Evolutionary conservation across 2,888 invertebrate genomes (phyloP), one percentile per base, ranked within the genome.

Genomic region (Lithosia quadra): DNA sequence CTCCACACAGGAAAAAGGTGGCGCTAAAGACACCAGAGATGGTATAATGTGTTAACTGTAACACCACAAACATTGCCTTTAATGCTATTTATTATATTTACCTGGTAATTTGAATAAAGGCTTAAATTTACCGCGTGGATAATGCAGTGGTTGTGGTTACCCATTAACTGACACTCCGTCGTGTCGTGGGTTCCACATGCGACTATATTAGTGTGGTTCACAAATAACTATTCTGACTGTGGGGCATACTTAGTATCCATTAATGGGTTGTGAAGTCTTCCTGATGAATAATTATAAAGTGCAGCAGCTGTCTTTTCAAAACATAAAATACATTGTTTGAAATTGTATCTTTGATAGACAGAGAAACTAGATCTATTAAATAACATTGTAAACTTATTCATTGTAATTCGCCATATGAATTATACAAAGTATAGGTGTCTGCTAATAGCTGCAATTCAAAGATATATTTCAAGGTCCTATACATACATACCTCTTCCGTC

Each of bases 1-100:
- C 79, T 72, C 84, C 78, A 71, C 88, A 79, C 91, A 91, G 82
- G 92, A 93, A 75, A 93, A 94, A 83, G 87, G 88, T 76, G 73
- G 78, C 64, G 58, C 69, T 64, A 71, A 71, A 74, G 91, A 91
- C 67, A 86, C 81, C 79, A 90, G 89, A 87, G 92, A 92, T 87
- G 92, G 92, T 91, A 84, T 80, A 79, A 69, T 43, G 24, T 67
- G 36, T 64, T 36, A 33, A 10, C 22, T 70, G 21, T 53, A 11
- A 53, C 39, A 43, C 61, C n/a, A 49, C 43, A 39, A 49, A 49
- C 49, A 49, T 49, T 49, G 49, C 49, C 49, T 49, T 49, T 56
- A 24, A 56, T 22, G 15, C 55, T 56, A 56, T 56, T 24, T 56
- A 22, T 56, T 56, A 49, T n/a, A n/a, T 49, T 49, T 49, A 49